Evolutionary conservation across 1,140 invertebrate species (phyloP), one percentile per base, ranked within the genome.

Genomic region (Temnothorax nylanderi): DNA sequence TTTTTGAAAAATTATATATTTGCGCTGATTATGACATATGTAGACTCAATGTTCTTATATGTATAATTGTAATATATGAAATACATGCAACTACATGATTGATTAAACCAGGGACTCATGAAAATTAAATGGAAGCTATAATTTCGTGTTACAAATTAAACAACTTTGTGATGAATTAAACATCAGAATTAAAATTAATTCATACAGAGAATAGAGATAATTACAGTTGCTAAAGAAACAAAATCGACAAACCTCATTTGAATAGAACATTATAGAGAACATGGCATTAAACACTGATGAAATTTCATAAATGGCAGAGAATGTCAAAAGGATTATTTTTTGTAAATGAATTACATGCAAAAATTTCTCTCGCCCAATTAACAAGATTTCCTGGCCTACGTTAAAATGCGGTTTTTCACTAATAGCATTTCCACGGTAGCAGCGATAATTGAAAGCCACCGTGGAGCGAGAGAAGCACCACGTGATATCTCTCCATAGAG

Each of bases 321-420:
- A 44, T 64, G 37, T 77, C 21, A 47, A 13, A 26, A 34, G 26
- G 8, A 47, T 76, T n/a, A 62, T 32, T 62, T 67, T 47, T 37
- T 41, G 3, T 34, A 47, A 64, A 80, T 16, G 11, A 51, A 41
- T 49, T 67, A n/a, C 32, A 13, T 37, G 7, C 41, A 47, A 67
- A 80, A 51, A 67, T 26, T 67, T 16, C 13, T 37, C n/a, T 4
- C 18, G 8, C 16, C 6, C 37, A 80, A 69, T 80, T 69, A 80
- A 69, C n/a, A 11, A 13, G 5, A 34, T 54, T 37, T 54, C 13
- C 44, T 41, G 47, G 4, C 26, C 21, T 41, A 32, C n/a, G 21
- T 80, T 37, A 80, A 80, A 69, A 69, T 69, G n/a, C 32, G 47
- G 13, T 26, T 80, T 65, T 80, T 69, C 7, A 44, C 34, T 41